Conservation (phyloP, 2,113 vertebrate species). For the Pomatostomus ruficeps region DNA sequence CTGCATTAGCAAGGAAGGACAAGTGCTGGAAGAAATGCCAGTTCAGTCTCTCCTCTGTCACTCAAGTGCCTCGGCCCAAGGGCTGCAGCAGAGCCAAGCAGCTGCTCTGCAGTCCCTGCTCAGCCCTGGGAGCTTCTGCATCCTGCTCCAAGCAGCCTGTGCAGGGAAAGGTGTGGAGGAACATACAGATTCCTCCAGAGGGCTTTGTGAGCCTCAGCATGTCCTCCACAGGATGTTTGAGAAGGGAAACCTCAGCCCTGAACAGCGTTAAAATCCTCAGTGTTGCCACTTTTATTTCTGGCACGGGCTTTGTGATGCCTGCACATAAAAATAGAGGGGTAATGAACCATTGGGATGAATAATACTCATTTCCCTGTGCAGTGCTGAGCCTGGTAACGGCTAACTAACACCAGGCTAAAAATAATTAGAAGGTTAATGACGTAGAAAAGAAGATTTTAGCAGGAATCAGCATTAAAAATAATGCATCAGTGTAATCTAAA, state of each 20-base stretch:
- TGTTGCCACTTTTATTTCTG: not conserved
- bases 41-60: not conserved
- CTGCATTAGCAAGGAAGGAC: not conserved
- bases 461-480: slow-evolving; percentile 35
- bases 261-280: not conserved
- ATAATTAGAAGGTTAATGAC: slow-evolving; percentile 7
- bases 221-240: not conserved
- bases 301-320: not conserved
- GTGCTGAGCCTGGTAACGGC: not conserved
- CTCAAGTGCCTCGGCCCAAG: not conserved
- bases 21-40: not conserved
- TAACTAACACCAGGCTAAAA: slow-evolving; percentile 16
- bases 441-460: not conserved
- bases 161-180: not conserved
- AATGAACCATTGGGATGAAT: slow-evolving; percentile 11
- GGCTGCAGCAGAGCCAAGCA: not conserved
- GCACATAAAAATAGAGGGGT: not conserved
- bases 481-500: not conserved
- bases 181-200: not conserved
- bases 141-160: not conserved
- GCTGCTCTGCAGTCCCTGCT: not conserved
- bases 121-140: not conserved
- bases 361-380: not conserved
- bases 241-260: not conserved
- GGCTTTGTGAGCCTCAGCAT: not conserved